These are phyloP conservation scores for Bibio marci DNA, from an alignment of 2,888 invertebrate genomes.

Conservation along the genomic window DNA sequence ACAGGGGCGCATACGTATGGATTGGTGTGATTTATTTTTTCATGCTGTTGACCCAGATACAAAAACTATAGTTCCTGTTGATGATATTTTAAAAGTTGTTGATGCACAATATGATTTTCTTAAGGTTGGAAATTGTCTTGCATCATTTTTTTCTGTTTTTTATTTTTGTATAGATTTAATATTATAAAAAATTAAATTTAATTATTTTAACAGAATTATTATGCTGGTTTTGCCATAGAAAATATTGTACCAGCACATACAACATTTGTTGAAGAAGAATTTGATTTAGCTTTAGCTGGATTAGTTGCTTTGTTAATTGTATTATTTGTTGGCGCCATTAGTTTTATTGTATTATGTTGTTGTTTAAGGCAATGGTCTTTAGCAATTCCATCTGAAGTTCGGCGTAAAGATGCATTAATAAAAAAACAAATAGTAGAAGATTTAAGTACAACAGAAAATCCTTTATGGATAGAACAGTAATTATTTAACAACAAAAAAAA, in stretches of 20 bases:
- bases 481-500: slow-evolving; percentile 13
- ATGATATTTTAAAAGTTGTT: slow-evolving; percentile 60
- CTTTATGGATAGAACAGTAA: slow-evolving; percentile 81
- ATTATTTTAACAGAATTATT: slow-evolving; percentile 33
- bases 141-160: background rate
- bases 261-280: slow-evolving; percentile 50
- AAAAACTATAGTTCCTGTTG: slow-evolving; percentile 59
- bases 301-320: slow-evolving; percentile 72
- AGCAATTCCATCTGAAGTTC: slow-evolving; percentile 61
- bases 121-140: slow-evolving; percentile 32
- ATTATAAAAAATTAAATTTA: slow-evolving; percentile 1
- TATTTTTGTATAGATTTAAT: background rate
- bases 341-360: slow-evolving; percentile 73
- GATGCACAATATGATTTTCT: slow-evolving; percentile 75
- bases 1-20: slow-evolving; percentile 30
- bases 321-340: slow-evolving; percentile 68
- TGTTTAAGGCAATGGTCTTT: slow-evolving; percentile 79
- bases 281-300: slow-evolving; percentile 74
- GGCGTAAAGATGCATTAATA: slow-evolving; percentile 67
- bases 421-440: slow-evolving; percentile 72
- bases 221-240: slow-evolving; percentile 55
- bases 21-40: slow-evolving; percentile 69
- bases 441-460: slow-evolving; percentile 79
- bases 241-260: slow-evolving; percentile 55
- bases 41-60: slow-evolving; percentile 60